Evolutionary conservation across 2,888 invertebrate species (phyloP), one percentile per base, ranked within the genome.

Genomic region (Pollenia amentaria): DNA sequence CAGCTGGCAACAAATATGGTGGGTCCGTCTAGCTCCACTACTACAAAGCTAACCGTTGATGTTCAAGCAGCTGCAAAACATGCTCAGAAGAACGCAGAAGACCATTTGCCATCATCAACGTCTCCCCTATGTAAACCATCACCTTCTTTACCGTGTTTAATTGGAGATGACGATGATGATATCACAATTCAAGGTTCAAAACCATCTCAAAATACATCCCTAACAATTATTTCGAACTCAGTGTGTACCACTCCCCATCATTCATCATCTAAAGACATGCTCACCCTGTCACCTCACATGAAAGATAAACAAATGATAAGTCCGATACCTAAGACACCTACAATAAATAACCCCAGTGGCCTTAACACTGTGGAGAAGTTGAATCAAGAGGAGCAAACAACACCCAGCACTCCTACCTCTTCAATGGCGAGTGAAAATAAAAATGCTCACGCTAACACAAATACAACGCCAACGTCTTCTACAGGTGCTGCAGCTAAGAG

Each of bases 91-190:
- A 14, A 69, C 7, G 51, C 88, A 82, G 93, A 94, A 73, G 88
- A 90, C 77, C 85, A 82, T 12, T 89, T 88, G 53, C 92, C 93
- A 81, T 91, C 93, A 1, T 55, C 85, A 12, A n/a, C 62, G 18
- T 89, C 88, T 6, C 91, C 93, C 8, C 90, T 94, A 12, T 93
- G 92, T 84, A 93, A 93, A 75, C 95, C 94, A 88, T 95, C 95
- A 64, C 95, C 95, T 16, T 95, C 96, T 90, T 93, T 96, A 87
- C 96, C 96, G 1, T 95, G 94, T 42, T 89, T 93, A 88, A 93
- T 96, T 85, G 94, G 95, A 10, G 96, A 96, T 14, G 96, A 96
- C 85, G 95, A 90, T 18, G 95, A 70, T 89, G 94, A 88, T 6
- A 75, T 85, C 16, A 48, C 84, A 57, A 48, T 83, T 18, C 79